A percentile compares a stretch with the other conserved stretches of the same genome.
Conservation (phyloP, 2,797 vertebrate species). For the Poeciliopsis turneri region DNA sequence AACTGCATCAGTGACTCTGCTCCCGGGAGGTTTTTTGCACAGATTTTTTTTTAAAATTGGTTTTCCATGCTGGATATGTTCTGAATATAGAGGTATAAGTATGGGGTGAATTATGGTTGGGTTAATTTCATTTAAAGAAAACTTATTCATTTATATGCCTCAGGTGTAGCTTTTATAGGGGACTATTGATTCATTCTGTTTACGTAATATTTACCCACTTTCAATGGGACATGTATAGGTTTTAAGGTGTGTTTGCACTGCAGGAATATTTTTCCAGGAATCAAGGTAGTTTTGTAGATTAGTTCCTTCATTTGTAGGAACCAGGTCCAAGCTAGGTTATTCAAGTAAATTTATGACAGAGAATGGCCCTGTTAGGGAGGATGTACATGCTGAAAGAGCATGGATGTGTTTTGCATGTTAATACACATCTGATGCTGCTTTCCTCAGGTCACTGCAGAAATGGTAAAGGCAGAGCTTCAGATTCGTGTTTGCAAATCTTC, state of each 20-base stretch:
- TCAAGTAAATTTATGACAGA: not conserved
- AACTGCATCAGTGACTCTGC: slow-evolving; percentile 18
- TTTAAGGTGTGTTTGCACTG: not conserved
- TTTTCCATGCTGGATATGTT: slow-evolving; percentile 37
- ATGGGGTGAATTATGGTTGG: slow-evolving; percentile 29
- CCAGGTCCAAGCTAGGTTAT: not conserved
- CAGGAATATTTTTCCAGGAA: slow-evolving; percentile 1
- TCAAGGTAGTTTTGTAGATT: not conserved
- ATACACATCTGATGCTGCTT: not conserved
- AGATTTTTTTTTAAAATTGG: slow-evolving; percentile 13
- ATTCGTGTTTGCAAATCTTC: not conserved
- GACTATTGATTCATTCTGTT: slow-evolving; percentile 10
- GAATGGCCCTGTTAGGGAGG: not conserved
- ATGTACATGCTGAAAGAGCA: not conserved
- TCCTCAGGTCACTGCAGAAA: not conserved
- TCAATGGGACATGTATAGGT: slow-evolving; percentile 1
- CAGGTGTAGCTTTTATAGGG: not conserved
- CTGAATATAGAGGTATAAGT: slow-evolving; percentile 23
- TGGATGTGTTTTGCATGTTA: not conserved
- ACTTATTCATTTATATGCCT: slow-evolving; percentile 12
- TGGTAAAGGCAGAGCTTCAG: not conserved
- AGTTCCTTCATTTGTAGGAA: not conserved
- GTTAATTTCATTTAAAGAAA: slow-evolving; percentile 21
- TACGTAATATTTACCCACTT: not conserved
- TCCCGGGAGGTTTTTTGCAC: slow-evolving; percentile 42